Evolutionary conservation across 1,140 invertebrate genomes (phyloP), one percentile per base, ranked within the genome.

Genomic region (Phymorhynchus buccinoides): DNA sequence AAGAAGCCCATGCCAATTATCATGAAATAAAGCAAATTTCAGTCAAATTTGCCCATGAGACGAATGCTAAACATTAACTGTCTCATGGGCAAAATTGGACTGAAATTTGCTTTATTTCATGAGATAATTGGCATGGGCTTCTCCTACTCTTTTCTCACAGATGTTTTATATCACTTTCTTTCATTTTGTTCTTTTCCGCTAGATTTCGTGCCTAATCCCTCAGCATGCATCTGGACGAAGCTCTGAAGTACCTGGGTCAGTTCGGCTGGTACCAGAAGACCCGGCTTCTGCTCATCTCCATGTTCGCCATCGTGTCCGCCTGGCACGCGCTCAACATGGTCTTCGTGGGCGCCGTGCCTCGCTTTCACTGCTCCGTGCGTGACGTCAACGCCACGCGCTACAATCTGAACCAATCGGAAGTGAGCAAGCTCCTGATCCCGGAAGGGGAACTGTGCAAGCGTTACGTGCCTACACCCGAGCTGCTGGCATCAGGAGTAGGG

Each of bases 221-320:
- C 62, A 85, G 27, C 87, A 96, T 96, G 96, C 96, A 98, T 90
- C 96, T 98, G 84, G 97, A 98, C 91, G 96, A 97, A 86, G 92
- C 98, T 27, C 92, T 98, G 68, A 96, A 96, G 0, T 94, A 97
- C 89, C 95, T 98, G 37, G 97, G 97, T 0, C 96, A 97, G 89
- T 98, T 98, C 91, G 97, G 97, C n/a, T 93, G 95, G 78, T 98
- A 98, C 93, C 97, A 98, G 91, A 96, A 96, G 89, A 94, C 97
- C 12, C 93, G 98, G 1, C 98, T 97, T 90, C 92, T 97, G 7
- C 93, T 97, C 87, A 96, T 98, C 95, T 96, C 96, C 89, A 91
- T 96, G 41, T 96, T 96, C 22, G 95, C 96, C 2, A 95, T 96
- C 89, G 94, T 95, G 9, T 96, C 96, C 91, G 96, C 96, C n/a